phyloP scores from a whole-genome alignment of 2,888 invertebrate genomes.

The Acleris cristana region DNA sequence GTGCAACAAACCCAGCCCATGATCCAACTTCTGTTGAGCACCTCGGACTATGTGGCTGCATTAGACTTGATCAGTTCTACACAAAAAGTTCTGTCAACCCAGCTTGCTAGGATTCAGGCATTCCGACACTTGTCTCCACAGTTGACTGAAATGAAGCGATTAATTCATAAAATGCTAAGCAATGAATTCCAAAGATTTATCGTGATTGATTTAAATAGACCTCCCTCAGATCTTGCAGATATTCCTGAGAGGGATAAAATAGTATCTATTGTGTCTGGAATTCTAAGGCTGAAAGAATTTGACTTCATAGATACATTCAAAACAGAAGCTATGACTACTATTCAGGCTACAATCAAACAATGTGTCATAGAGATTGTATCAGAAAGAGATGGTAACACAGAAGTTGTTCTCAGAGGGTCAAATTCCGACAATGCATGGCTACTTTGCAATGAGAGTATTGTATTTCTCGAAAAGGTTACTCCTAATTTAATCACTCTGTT shows the following conservation, averaged over 20 bases:
- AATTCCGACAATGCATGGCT: constrained; percentile 80
- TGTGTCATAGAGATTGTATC: constrained; percentile 89
- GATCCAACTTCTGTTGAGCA: constrained; percentile 96
- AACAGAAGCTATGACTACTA: constrained; percentile 94
- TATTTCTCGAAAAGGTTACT: constrained; percentile 86
- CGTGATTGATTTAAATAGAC: constrained; percentile 95
- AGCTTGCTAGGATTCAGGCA: constrained; percentile 96
- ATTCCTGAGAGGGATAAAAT: constrained; percentile 93
- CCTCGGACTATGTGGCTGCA: constrained; percentile 98
- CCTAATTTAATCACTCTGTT: constrained; percentile 87
- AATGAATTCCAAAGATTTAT: constrained; percentile 97
- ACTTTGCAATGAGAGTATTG: constrained; percentile 87
- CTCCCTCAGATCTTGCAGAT: constrained; percentile 82
- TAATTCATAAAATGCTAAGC: constrained; percentile 98
- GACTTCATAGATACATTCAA: constrained; percentile 94
- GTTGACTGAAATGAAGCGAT: constrained; percentile 96
- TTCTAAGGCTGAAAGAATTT: constrained; percentile 93
- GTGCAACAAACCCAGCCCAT: constrained; percentile 99
- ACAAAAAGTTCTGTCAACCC: constrained; percentile 95
- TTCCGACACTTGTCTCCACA: constrained; percentile 98
- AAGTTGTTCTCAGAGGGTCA: constrained; percentile 75
- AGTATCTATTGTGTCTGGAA: constrained; percentile 94
- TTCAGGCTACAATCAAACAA: constrained; percentile 95
- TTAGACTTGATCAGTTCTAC: constrained; percentile 98
- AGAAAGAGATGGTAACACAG: constrained; percentile 73